These are phyloP conservation scores for Varecia variegata DNA, from an alignment of 2,797 vertebrate genomes.

Conservation along the genomic window DNA sequence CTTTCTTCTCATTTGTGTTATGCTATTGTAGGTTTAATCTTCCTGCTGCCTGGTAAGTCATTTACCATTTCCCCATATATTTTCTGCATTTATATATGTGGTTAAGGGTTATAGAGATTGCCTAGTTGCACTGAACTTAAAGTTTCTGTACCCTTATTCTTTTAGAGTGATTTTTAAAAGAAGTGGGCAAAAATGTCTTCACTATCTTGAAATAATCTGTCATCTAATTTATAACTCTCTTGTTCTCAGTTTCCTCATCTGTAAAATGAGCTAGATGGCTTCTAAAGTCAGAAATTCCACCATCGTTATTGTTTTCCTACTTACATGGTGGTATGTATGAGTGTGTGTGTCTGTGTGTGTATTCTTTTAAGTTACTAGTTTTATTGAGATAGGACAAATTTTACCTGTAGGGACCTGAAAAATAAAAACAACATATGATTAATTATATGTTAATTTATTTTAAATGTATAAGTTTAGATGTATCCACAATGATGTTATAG, in stretches of 20 bases:
- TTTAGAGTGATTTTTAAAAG: constrained; percentile 30
- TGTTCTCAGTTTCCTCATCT: background rate
- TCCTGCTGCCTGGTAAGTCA: background rate
- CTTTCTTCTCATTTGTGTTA: background rate
- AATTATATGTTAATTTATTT: background rate
- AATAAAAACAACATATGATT: background rate
- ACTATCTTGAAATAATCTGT: background rate
- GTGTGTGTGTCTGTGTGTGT: background rate
- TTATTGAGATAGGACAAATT: background rate
- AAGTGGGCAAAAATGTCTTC: constrained; percentile 3
- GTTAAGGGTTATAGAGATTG: background rate
- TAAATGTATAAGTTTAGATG: background rate
- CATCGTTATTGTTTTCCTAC: background rate
- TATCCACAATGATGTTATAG: background rate
- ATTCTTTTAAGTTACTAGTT: background rate
- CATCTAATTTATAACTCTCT: background rate
- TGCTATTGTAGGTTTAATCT: background rate
- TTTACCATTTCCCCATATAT: background rate
- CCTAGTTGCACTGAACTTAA: background rate
- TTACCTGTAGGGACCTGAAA: background rate
- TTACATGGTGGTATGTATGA: background rate
- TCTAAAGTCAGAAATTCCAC: background rate
- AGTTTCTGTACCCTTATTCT: background rate
- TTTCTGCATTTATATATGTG: background rate
- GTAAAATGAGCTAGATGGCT: background rate